phyloP scores from a whole-genome alignment of 2,113 vertebrate species.

The Sigmodon hispidus region DNA sequence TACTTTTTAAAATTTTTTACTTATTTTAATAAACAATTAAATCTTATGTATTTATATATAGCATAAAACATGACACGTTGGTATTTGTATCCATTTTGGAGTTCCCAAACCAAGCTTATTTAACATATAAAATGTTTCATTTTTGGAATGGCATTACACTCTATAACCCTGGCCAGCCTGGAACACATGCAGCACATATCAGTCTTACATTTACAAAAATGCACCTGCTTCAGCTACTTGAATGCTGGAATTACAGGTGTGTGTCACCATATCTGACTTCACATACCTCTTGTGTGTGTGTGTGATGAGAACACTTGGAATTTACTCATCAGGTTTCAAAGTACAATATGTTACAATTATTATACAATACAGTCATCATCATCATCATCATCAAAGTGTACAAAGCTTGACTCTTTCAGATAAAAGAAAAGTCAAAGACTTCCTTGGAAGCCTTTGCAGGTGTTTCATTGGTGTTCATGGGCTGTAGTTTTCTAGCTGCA shows the following conservation, averaged over 20 bases:
- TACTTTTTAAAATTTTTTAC: not conserved
- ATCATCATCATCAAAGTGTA: not conserved
- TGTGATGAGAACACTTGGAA: not conserved
- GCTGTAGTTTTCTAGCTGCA: not conserved
- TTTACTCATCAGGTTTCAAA: not conserved
- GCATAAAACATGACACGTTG: not conserved
- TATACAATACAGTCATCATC: not conserved
- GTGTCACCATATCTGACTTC: not conserved
- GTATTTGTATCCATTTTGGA: not conserved
- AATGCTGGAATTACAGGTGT: not conserved
- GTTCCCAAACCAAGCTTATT: not conserved
- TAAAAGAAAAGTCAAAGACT: not conserved
- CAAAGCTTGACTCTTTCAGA: not conserved
- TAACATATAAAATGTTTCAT: not conserved
- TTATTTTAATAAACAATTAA: not conserved
- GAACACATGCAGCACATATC: not conserved
- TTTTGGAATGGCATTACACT: not conserved
- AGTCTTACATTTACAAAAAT: not conserved
- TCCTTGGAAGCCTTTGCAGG: not conserved
- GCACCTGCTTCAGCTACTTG: not conserved
- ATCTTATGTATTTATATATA: not conserved
- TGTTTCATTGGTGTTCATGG: not conserved
- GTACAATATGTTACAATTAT: not conserved
- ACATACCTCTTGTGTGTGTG: not conserved
- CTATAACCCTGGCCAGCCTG: not conserved